A percentile compares a stretch with the other conserved stretches of the same genome.
phyloP scores from a whole-genome alignment of 2,888 invertebrate species.

The Ametastegia equiseti region DNA sequence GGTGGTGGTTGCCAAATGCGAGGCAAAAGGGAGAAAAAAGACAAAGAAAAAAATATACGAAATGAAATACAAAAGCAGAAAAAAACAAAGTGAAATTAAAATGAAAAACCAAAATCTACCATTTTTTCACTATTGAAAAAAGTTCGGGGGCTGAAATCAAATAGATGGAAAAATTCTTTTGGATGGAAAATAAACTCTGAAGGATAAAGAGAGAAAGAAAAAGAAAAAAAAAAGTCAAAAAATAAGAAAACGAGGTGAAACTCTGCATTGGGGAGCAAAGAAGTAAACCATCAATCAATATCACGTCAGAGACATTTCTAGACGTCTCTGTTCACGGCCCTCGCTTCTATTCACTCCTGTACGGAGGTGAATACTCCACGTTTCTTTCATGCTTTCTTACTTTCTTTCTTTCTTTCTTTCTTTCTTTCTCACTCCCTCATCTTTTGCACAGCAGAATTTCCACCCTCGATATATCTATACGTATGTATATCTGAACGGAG shows the following conservation, averaged over 20 bases:
- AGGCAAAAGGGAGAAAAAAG: not conserved
- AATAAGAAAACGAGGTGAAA: conserved; percentile 2
- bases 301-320: conserved; percentile 46
- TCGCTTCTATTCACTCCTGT: conserved; percentile 18
- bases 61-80: not conserved
- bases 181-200: not conserved
- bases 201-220: not conserved
- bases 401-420: not conserved
- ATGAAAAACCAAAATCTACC: too few species aligned
- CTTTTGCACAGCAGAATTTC: not conserved
- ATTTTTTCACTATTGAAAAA: too few species aligned
- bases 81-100: not conserved
- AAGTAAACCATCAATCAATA: conserved; percentile 46
- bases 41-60: not conserved
- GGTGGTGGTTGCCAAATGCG: not conserved
- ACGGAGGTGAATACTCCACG: not conserved
- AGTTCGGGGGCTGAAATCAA: not conserved
- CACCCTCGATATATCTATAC: not conserved
- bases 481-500: not conserved
- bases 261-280: conserved; percentile 19
- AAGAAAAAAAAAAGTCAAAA: not conserved
- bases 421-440: not conserved
- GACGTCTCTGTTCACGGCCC: conserved; percentile 35
- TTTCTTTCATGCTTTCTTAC: too few species aligned
- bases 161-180: not conserved